phyloP scores from a whole-genome alignment of 1,140 invertebrate species.

The Hycleus phaleratus region DNA sequence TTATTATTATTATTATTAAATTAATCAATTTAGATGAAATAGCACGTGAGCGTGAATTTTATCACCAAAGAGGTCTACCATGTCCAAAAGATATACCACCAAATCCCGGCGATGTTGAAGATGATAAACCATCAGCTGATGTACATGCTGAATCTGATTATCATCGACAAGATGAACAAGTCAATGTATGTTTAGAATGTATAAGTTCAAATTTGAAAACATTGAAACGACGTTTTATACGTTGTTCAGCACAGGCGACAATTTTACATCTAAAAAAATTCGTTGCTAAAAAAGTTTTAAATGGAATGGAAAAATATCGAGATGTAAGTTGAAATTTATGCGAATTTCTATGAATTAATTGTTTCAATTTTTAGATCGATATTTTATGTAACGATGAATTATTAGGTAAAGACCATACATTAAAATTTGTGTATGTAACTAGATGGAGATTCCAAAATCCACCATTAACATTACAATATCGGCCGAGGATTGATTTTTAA shows the following conservation, averaged over 20 bases:
- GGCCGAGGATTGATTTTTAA: constrained; percentile 48
- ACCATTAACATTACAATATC: constrained; percentile 74
- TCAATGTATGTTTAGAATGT: constrained; percentile 84
- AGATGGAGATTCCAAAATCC: constrained; percentile 93
- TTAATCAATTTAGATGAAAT: constrained; percentile 64
- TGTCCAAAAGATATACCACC: constrained; percentile 82
- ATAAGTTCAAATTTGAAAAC: constrained; percentile 76
- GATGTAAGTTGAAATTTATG: constrained; percentile 62
- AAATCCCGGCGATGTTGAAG: constrained; percentile 52
- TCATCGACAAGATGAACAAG: constrained; percentile 92
- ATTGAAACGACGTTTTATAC: constrained; percentile 80
- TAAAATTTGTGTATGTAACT: constrained; percentile 98
- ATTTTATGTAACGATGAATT: constrained; percentile 98
- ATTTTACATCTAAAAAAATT: constrained; percentile 97
- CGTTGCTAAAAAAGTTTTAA: constrained; percentile 91
- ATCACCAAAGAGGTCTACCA: constrained; percentile 69
- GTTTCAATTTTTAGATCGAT: constrained; percentile 69
- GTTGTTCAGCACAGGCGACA: constrained; percentile 92
- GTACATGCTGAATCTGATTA: constrained; percentile 80
- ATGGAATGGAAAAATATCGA: constrained; percentile 85
- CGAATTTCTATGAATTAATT: constrained; percentile 10
- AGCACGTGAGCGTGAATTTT: constrained; percentile 80
- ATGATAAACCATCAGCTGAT: constrained; percentile 55
- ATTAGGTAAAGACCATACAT: constrained; percentile 95
- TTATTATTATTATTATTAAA: neutral